These are phyloP conservation scores for Ceratotherium simum DNA, from an alignment of 2,113 vertebrate species.

Conservation along the genomic window DNA sequence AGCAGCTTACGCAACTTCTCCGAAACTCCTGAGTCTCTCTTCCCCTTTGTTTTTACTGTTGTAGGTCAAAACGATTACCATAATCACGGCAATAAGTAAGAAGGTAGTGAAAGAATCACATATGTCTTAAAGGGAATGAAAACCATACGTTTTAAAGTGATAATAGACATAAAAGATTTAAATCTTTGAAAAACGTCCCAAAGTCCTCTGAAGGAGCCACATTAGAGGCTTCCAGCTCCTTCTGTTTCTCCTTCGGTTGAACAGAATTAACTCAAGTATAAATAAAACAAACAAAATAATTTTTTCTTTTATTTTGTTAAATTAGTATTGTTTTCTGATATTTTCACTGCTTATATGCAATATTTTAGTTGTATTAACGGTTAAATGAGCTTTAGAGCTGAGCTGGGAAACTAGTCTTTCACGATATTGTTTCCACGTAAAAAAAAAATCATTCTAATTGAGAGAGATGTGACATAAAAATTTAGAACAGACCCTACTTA, in stretches of 20 bases:
- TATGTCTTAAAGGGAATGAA: neutral
- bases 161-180: neutral
- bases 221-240: neutral
- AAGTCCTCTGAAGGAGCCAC: neutral
- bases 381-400: neutral
- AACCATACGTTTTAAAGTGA: neutral
- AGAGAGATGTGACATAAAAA: neutral
- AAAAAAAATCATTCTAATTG: neutral
- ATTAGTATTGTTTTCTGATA: neutral
- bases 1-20: neutral
- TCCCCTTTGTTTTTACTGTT: neutral
- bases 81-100: neutral
- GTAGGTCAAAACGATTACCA: neutral
- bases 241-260: neutral
- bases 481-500: neutral
- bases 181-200: neutral
- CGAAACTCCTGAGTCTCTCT: neutral
- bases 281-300: neutral
- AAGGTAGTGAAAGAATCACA: neutral
- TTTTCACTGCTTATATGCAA: neutral
- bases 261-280: neutral
- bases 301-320: conserved; percentile 2
- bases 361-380: neutral
- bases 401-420: neutral
- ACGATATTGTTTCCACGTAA: neutral